These are phyloP conservation scores for Laticauda laticaudata DNA, from an alignment of 2,113 vertebrate species.

Conservation along the genomic window DNA sequence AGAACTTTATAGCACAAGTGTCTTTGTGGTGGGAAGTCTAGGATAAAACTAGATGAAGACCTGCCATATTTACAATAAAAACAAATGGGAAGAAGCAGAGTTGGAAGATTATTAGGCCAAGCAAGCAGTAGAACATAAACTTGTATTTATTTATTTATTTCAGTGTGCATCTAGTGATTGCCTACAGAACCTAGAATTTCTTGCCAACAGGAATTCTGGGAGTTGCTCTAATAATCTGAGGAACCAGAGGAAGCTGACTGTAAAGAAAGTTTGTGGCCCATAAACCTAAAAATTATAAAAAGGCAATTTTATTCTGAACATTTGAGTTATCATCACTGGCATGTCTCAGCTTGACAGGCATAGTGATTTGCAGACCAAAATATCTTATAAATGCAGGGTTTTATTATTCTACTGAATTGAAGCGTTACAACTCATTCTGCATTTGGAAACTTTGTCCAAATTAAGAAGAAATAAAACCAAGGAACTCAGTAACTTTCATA, in stretches of 20 bases:
- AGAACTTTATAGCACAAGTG: not conserved
- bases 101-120: not conserved
- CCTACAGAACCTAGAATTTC: not conserved
- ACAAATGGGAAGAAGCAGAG: not conserved
- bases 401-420: slow-evolving; percentile 43
- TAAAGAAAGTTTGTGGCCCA: not conserved
- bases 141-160: slow-evolving; percentile 34
- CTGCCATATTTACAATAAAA: not conserved
- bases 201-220: not conserved
- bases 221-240: not conserved
- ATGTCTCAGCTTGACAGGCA: slow-evolving; percentile 42
- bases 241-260: not conserved
- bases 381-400: slow-evolving; percentile 26
- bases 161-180: slow-evolving; percentile 6
- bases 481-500: slow-evolving; percentile 26
- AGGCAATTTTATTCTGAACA: slow-evolving; percentile 48
- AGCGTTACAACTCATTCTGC: slow-evolving; percentile 2
- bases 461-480: slow-evolving; percentile 38
- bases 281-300: slow-evolving; percentile 25
- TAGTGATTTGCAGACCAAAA: slow-evolving; percentile 47
- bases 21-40: not conserved
- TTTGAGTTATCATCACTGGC: slow-evolving; percentile 31
- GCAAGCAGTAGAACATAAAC: not conserved
- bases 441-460: not conserved
- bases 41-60: slow-evolving; percentile 7